phyloP scores from a whole-genome alignment of 2,888 invertebrate genomes.

The Drosophila sordidula region DNA sequence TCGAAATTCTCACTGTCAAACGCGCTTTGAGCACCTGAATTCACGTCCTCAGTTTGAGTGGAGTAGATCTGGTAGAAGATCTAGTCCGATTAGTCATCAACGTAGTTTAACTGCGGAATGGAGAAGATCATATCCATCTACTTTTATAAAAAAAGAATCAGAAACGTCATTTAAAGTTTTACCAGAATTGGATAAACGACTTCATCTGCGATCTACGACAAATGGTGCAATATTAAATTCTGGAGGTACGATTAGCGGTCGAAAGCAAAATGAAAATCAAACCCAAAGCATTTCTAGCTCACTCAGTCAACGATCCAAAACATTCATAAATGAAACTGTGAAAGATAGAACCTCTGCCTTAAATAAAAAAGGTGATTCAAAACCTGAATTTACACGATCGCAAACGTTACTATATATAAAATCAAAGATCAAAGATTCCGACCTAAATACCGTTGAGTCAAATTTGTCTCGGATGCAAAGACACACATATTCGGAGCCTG shows the following conservation, averaged over 20 bases:
- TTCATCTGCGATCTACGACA: constrained; percentile 90
- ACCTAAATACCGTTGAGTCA: constrained; percentile 23
- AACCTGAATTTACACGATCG: constrained; percentile 58
- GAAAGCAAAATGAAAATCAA: constrained; percentile 82
- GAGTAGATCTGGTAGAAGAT: constrained; percentile 27
- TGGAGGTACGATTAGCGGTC: constrained; percentile 93
- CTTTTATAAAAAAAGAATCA: constrained; percentile 27
- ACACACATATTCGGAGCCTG: constrained; percentile 88
- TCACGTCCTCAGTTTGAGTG: constrained; percentile 33
- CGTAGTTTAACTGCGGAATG: constrained; percentile 42
- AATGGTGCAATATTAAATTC: constrained; percentile 93
- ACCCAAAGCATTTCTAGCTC: constrained; percentile 13
- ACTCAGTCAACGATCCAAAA: constrained; percentile 63
- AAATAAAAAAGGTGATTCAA: constrained; percentile 6
- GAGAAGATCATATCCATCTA: constrained; percentile 47
- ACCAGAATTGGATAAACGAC: constrained; percentile 88
- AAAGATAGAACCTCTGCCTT: constrained; percentile 8
- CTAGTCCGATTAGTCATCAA: constrained; percentile 24
- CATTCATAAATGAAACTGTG: constrained; percentile 56
- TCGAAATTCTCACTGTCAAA: constrained; percentile 61
- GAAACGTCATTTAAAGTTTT: constrained; percentile 87
- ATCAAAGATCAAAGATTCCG: constrained; percentile 42
- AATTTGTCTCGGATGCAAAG: constrained; percentile 59
- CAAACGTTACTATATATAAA: constrained; percentile 61
- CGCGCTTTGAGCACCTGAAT: constrained; percentile 36